Base-by-base conservation (phyloP, 2,797 vertebrate species). In the Rhinichthys osculus region DNA sequence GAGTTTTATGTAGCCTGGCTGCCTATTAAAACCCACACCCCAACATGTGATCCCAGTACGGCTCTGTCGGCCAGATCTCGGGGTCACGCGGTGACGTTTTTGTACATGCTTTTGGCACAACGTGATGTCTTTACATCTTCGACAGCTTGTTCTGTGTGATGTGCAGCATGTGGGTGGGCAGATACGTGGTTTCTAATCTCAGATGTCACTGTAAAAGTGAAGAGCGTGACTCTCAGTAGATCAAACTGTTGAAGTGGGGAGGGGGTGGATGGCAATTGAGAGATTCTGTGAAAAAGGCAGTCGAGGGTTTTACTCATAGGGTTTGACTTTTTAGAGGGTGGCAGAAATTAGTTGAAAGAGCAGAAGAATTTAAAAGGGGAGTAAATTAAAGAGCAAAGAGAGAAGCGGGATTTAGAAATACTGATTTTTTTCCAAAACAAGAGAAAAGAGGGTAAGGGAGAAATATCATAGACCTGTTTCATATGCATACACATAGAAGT, bases 1-100 rank as follows among this genome's bases (percentile, higher is more conserved):
- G 92, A 92, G 94, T 90, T 95, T 93, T 92, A 94, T 50, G 72
- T 91, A 67, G 42, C 90, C 83, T 90, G 88, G 82, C 89, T 90
- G 90, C 76, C 76, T 80, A 79, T 80, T 52, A 52, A 92, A 92
- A 89, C 87, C 86, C 92, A 92, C 91, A 92, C 67, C 76, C 83
- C 67, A 35, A 42, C 40, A 62, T 72, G 21, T n/a, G 77, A 80
- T 85, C 76, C 52, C 54, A 64, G 8, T 40, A 85, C 52, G 11
- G 40, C 74, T 69, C 83, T 84, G 38, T 69, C 64, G 70, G 89
- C 89, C 88, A 91, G 91, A 64, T 74, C 78, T 80, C 9, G 10
- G 47, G 69, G 78, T 81, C 40, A 54, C n/a, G 17, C 62, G 14
- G 76, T 85, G 83, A 79, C 76, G 40, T 85, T 85, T 79, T 50